These are phyloP conservation scores for Trichacis sp. DNA, from an alignment of 2,888 invertebrate genomes.

Conservation along the genomic window DNA sequence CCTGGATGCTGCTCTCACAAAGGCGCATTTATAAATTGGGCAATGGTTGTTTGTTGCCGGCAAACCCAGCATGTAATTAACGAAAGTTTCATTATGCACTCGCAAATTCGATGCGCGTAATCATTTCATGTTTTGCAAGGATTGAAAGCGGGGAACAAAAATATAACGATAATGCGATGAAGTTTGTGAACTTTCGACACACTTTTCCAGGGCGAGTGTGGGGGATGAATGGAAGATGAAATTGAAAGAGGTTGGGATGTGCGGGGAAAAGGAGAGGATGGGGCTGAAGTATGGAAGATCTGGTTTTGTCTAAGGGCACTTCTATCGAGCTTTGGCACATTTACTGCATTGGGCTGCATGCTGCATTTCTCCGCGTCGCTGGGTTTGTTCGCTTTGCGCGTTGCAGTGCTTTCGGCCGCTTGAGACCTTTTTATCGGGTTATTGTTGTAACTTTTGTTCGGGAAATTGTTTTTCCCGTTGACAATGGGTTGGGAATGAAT, in stretches of 20 bases:
- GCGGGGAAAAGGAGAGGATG: constrained; percentile 15
- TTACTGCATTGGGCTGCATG: constrained; percentile 55
- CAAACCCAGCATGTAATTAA: no score
- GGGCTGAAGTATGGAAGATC: constrained; percentile 21
- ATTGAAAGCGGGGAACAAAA: no score
- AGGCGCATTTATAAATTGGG: no score
- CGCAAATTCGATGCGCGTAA: no score
- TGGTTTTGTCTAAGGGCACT: constrained; percentile 31
- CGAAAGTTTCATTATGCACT: no score
- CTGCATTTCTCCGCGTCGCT: constrained; percentile 56
- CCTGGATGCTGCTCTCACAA: no score
- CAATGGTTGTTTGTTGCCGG: no score
- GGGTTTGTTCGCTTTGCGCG: constrained; percentile 43
- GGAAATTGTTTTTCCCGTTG: constrained; percentile 51
- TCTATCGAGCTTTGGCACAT: constrained; percentile 54
- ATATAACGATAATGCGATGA: no score
- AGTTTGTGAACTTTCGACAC: background rate
- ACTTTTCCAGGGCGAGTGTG: background rate
- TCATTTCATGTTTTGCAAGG: no score
- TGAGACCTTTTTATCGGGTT: constrained; percentile 59
- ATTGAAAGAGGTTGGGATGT: constrained; percentile 25
- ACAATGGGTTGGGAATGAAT: background rate
- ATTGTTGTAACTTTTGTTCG: constrained; percentile 58
- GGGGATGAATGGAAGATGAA: constrained; percentile 28
- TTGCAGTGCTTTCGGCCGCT: constrained; percentile 34